These are phyloP conservation scores for Lycocorax pyrrhopterus DNA, from an alignment of 2,113 vertebrate genomes.

Conservation along the genomic window DNA sequence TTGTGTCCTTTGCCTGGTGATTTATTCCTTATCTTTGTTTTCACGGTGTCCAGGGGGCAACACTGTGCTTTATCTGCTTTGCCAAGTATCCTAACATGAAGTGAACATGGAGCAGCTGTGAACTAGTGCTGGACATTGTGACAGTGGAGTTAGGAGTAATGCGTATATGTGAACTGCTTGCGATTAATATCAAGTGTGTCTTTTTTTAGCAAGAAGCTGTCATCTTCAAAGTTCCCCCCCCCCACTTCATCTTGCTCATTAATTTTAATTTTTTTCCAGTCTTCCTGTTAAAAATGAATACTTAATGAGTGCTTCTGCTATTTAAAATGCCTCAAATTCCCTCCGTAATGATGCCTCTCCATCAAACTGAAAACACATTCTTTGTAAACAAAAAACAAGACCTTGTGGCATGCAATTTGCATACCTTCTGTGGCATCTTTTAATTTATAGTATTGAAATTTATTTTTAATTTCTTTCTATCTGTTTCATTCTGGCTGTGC, in stretches of 20 bases:
- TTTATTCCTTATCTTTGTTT: background rate
- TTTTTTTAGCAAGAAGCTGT: constrained; percentile 54
- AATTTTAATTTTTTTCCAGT: constrained; percentile 62
- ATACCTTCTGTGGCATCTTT: constrained; percentile 62
- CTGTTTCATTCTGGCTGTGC: constrained; percentile 75
- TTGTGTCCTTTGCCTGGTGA: background rate
- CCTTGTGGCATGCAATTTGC: constrained; percentile 48
- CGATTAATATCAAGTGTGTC: constrained; percentile 46
- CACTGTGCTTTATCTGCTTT: background rate
- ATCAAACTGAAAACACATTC: constrained; percentile 55
- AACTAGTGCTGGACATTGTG: background rate
- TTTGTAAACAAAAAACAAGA: constrained; percentile 61
- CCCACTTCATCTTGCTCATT: constrained; percentile 57
- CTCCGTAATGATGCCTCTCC: constrained; percentile 65
- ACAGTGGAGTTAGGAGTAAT: background rate
- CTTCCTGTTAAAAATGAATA: constrained; percentile 67
- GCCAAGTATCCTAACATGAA: background rate
- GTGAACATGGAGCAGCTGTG: background rate
- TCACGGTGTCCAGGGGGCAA: accelerated
- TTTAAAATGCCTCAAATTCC: constrained; percentile 65
- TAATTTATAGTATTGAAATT: constrained; percentile 60
- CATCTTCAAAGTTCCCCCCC: constrained; percentile 42
- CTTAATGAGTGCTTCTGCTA: constrained; percentile 63
- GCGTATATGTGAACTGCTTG: constrained; percentile 6
- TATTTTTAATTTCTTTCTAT: constrained; percentile 52